Evolutionary conservation across 2,113 vertebrate genomes (phyloP).

Genomic region (Panthera leo): DNA sequence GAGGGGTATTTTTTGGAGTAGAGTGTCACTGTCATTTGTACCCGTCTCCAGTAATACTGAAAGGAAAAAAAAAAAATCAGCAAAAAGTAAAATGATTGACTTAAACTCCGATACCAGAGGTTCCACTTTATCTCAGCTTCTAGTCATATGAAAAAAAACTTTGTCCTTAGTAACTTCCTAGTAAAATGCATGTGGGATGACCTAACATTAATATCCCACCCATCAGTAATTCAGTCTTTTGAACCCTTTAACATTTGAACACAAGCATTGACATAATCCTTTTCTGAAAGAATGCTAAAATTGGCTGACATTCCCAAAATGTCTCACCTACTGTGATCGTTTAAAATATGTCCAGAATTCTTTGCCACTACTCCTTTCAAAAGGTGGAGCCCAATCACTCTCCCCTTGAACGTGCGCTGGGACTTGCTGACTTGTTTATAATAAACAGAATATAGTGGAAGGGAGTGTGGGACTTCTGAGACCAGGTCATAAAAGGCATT

Average conservation of each 20-base stretch:
- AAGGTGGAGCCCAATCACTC: neutral
- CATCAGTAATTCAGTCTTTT: neutral
- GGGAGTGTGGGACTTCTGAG: neutral
- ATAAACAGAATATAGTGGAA: neutral
- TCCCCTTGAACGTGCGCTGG: neutral
- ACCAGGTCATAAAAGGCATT: neutral
- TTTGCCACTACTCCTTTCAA: neutral
- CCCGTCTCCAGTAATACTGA: neutral
- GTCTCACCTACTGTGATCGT: neutral
- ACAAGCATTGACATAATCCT: neutral
- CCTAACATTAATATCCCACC: neutral
- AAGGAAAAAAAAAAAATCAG: neutral
- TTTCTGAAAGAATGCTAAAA: neutral
- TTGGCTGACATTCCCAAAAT: neutral
- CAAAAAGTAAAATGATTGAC: neutral
- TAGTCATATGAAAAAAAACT: neutral
- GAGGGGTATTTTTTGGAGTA: neutral
- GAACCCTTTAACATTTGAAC: neutral
- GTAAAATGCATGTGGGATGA: neutral
- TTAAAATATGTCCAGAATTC: neutral
- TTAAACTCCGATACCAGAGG: neutral
- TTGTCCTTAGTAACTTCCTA: neutral
- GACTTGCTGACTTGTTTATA: neutral
- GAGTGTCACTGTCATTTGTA: neutral
- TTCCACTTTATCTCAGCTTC: neutral